These are phyloP conservation scores for Urosaurus nigricauda DNA, from an alignment of 2,797 vertebrate genomes.

Conservation along the genomic window DNA sequence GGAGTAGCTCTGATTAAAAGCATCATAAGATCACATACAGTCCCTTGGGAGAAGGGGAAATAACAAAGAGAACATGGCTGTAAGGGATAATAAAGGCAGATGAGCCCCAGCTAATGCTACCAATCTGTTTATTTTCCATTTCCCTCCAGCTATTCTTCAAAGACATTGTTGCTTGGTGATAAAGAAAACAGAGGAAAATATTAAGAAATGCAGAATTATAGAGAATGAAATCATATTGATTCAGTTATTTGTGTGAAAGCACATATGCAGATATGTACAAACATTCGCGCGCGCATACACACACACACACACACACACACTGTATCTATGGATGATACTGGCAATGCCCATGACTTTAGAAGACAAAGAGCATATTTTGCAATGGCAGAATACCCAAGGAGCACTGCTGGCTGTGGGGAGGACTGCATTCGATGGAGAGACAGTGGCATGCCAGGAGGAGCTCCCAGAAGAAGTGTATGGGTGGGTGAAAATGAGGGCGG, in stretches of 20 bases:
- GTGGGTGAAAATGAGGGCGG: too few relatives aligned
- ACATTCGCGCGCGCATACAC: background rate
- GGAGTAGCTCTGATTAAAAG: conserved; percentile 48
- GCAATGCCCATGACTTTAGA: background rate
- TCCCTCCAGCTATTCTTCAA: conserved; percentile 58
- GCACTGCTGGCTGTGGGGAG: too few relatives aligned
- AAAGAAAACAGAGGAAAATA: conserved; percentile 39
- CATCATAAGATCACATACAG: conserved; percentile 24
- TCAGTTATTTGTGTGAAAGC: conserved; percentile 22
- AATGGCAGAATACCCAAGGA: too few relatives aligned
- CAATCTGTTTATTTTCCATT: conserved; percentile 51
- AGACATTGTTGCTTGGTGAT: conserved; percentile 36
- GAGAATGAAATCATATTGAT: background rate
- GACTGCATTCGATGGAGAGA: too few relatives aligned
- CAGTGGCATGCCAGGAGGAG: too few relatives aligned
- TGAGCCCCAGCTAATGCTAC: conserved; percentile 51
- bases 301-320: background rate
- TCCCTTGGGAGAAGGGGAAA: conserved; percentile 43
- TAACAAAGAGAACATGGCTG: conserved; percentile 28
- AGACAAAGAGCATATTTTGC: background rate
- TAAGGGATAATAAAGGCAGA: conserved; percentile 60
- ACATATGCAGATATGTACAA: conserved; percentile 9
- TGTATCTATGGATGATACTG: conserved; percentile 1
- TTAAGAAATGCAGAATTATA: background rate
- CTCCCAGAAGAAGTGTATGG: too few relatives aligned